Evolutionary conservation across 2,113 vertebrate genomes (phyloP).

Genomic region (Pseudopodoces humilis): DNA sequence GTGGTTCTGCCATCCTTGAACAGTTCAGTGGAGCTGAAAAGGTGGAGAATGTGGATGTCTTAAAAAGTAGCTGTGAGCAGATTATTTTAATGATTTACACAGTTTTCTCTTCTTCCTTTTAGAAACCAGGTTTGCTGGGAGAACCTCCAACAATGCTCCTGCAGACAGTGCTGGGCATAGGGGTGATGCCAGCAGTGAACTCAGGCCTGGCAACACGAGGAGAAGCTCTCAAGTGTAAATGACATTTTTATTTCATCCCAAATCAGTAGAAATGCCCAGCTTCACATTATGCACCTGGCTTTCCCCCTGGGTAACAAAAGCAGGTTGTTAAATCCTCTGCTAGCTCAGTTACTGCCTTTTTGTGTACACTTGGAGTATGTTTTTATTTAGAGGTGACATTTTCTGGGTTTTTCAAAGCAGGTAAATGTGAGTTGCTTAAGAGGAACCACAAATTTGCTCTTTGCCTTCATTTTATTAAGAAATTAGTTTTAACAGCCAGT

Average conservation of each 20-base stretch:
- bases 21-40: not conserved
- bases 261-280: not conserved
- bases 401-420: not conserved
- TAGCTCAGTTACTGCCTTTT: not conserved
- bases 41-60: not conserved
- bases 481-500: not conserved
- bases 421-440: not conserved
- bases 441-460: not conserved
- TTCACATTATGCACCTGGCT: not conserved
- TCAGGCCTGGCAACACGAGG: conserved; percentile 84
- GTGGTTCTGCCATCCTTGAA: not conserved
- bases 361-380: not conserved
- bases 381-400: not conserved
- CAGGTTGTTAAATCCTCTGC: not conserved
- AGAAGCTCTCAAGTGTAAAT: conserved; percentile 88
- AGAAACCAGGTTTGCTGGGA: conserved; percentile 92
- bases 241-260: not conserved
- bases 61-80: not conserved
- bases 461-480: not conserved
- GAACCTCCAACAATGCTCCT: conserved; percentile 88
- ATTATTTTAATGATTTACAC: not conserved
- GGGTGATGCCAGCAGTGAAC: conserved; percentile 73
- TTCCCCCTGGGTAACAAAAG: not conserved
- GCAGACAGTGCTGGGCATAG: conserved; percentile 85
- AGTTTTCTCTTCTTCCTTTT: conserved; percentile 6